Conservation (phyloP, 2,113 vertebrate genomes). For the Cyrtonyx montezumae region DNA sequence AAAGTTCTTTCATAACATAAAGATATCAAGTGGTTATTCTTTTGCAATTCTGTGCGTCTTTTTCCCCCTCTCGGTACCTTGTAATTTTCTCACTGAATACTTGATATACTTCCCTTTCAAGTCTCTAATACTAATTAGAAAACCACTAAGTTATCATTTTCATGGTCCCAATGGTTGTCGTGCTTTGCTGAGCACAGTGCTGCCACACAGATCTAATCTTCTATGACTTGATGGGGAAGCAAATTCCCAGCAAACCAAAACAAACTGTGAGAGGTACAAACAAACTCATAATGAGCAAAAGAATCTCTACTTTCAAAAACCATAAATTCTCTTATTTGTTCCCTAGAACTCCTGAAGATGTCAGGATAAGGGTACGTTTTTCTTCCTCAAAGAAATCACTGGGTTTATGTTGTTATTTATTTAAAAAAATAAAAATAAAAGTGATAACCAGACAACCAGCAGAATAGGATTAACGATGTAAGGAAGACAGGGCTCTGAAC, state of each 20-base stretch:
- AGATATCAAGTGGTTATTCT: background rate
- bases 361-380: background rate
- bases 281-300: background rate
- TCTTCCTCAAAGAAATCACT: background rate
- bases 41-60: background rate
- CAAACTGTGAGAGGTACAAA: background rate
- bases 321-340: background rate
- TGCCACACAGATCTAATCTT: background rate
- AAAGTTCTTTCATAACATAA: background rate
- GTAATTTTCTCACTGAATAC: background rate
- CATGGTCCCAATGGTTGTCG: background rate
- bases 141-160: background rate
- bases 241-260: background rate
- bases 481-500: background rate
- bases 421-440: background rate
- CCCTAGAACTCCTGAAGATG: background rate
- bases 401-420: background rate
- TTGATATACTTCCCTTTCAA: background rate
- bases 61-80: background rate
- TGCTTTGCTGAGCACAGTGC: background rate
- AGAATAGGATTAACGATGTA: background rate
- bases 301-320: background rate
- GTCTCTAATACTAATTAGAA: background rate
- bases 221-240: background rate
- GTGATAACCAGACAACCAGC: background rate